These are phyloP conservation scores for Nasua narica DNA, from an alignment of 2,797 vertebrate species.

Conservation along the genomic window DNA sequence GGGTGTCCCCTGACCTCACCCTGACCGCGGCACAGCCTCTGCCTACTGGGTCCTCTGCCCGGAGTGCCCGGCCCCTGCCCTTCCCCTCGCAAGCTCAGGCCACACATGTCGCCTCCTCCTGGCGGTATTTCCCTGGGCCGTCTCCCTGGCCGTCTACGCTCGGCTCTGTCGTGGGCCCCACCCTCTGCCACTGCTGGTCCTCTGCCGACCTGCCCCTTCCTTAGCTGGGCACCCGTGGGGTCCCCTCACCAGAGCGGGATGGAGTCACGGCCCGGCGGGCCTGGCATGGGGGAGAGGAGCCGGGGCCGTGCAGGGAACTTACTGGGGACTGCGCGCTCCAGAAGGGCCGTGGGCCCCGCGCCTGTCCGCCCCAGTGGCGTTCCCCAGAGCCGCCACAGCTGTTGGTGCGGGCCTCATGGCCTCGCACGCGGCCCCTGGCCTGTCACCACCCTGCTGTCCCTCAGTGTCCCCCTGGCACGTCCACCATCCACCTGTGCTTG, in stretches of 20 bases:
- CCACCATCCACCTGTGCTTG: neutral
- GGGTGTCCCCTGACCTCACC: fast-evolving
- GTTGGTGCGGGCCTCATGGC: neutral
- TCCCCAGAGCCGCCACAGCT: neutral
- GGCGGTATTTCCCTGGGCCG: neutral
- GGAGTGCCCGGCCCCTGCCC: neutral
- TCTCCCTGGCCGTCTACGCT: neutral
- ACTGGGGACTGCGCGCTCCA: neutral
- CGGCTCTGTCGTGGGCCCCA: neutral
- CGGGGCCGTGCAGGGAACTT: neutral
- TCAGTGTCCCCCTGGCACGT: neutral
- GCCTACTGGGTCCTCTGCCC: neutral
- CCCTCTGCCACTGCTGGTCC: too few relatives aligned
- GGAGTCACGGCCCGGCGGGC: neutral
- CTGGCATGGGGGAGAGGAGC: neutral
- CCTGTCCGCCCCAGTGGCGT: neutral
- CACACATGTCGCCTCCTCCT: neutral
- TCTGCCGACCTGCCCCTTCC: too few relatives aligned
- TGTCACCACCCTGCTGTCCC: neutral
- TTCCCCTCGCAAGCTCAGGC: neutral
- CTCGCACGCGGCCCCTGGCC: neutral
- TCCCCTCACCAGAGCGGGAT: neutral
- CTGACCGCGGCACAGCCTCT: neutral
- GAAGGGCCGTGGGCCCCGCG: neutral
- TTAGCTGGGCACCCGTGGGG: neutral